Base-by-base conservation (phyloP, 2,888 invertebrate species). In the Smittia sp. region DNA sequence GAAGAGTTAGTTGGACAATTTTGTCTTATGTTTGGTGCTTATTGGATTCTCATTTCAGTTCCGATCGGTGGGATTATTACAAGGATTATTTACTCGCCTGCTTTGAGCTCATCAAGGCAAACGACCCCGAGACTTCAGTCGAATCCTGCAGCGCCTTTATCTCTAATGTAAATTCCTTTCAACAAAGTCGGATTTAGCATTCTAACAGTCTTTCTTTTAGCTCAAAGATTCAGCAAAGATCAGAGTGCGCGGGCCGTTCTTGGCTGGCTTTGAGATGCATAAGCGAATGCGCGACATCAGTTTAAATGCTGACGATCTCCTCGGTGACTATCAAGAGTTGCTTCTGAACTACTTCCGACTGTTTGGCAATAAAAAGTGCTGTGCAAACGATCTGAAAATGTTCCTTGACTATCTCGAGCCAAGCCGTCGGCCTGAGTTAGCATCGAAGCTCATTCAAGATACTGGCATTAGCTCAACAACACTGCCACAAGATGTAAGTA, bases 291-390 rank as follows among this genome's bases (percentile, higher is more conserved):
- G 83, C 7, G 83, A 84, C 54, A 81, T 83, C 11, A 84, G 85
- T 6, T 78, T 84, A 74, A 86, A 88, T 78, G 86, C 88, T 0
- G 78, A 79, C 32, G 78, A 82, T 70, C 79, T 88, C 7, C 80
- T 88, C 22, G 90, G 90, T 0, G 88, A 89, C 78, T 86, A 87
- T 15, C 83, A 87, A 13, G 88, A 90, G 24, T 81, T 92, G 38
- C 87, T 95, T 79, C 84, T 90, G 75, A 89, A 91, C 77, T 97
- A 95, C 83, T 91, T 93, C 77, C 82, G 84, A 52, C 75, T 81
- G 76, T 97, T 96, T 82, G 95, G 95, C 1, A 88, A 91, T 77
- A 94, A 94, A 79, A 89, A 91, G 0, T 94, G 94, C 81, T 93
- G 93, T 75, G 92, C 93, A 75, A 87, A 89, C 7, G 97, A 98